Evolutionary conservation across 2,888 invertebrate genomes (phyloP).

Genomic region (Drosophila paracracens): DNA sequence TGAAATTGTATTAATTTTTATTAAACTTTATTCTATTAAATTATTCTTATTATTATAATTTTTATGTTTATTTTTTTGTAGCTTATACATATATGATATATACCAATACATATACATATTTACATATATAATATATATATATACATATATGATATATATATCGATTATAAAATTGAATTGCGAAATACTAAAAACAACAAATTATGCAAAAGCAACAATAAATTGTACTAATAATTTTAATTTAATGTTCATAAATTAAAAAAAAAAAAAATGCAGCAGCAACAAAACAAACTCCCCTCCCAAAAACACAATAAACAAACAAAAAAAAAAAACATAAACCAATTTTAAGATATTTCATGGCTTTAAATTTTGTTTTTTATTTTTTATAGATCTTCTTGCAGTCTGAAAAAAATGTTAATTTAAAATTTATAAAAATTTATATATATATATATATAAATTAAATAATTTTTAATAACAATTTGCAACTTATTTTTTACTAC

Average conservation of each 20-base stretch:
- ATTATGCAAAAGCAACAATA: conserved; percentile 18
- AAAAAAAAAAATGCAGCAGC: conserved; percentile 37
- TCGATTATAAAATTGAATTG: conserved; percentile 55
- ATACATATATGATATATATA: conserved; percentile 30
- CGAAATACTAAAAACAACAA: conserved; percentile 46
- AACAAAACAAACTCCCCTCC: conserved; percentile 28
- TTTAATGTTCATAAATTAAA: conserved; percentile 62
- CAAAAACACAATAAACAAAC: conserved; percentile 47
- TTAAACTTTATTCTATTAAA: conserved; percentile 76
- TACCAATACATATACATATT: conserved; percentile 41
- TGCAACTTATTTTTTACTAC: neutral
- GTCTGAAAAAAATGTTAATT: conserved; percentile 18
- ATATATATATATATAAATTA: conserved; percentile 22
- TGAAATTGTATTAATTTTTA: conserved; percentile 78
- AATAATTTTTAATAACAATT: conserved; percentile 38
- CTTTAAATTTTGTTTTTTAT: conserved; percentile 12
- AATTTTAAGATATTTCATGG: conserved; percentile 13
- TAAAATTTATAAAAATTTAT: conserved; percentile 6
- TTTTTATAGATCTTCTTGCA: conserved; percentile 21
- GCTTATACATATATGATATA: conserved; percentile 53
- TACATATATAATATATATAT: conserved; percentile 4
- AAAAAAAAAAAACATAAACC: conserved; percentile 37
- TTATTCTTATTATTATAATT: conserved; percentile 76
- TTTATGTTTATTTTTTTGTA: conserved; percentile 69
- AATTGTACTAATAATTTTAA: conserved; percentile 72